Conservation (phyloP, 2,113 vertebrate species). For the Oncorhynchus gorbuscha region DNA sequence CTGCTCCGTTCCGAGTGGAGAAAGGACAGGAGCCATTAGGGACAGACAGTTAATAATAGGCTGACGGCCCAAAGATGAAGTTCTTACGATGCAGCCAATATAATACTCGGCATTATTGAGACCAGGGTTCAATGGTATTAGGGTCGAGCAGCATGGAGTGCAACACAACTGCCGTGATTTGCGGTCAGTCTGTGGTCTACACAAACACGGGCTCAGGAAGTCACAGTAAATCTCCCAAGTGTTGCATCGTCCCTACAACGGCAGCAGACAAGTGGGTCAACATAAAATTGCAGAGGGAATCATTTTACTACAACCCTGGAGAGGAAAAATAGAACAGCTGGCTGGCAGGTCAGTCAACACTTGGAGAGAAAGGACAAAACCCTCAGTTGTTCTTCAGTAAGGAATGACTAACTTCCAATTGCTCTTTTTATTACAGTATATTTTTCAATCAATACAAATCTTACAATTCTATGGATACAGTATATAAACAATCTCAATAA, state of each 20-base stretch:
- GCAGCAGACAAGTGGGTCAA: background rate
- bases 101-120: background rate
- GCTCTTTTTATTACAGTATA: slow-evolving; percentile 62
- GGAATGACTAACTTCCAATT: slow-evolving; percentile 59
- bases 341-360: background rate
- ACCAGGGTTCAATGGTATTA: background rate
- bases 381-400: slow-evolving; percentile 67
- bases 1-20: background rate
- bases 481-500: slow-evolving; percentile 59
- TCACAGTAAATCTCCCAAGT: background rate
- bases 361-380: background rate
- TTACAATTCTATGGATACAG: slow-evolving; percentile 74
- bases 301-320: background rate
- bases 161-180: background rate
- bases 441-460: slow-evolving; percentile 68
- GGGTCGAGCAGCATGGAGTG: background rate
- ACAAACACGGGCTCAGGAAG: background rate
- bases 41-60: background rate
- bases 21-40: background rate
- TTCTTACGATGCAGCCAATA: background rate
- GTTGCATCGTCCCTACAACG: background rate
- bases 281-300: background rate
- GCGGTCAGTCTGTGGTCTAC: background rate
- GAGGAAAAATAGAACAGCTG: background rate
- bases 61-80: no score